Base-by-base conservation (phyloP, 35 echinoderm and acorn worm genomes). In the Lytechinus variegatus region DNA sequence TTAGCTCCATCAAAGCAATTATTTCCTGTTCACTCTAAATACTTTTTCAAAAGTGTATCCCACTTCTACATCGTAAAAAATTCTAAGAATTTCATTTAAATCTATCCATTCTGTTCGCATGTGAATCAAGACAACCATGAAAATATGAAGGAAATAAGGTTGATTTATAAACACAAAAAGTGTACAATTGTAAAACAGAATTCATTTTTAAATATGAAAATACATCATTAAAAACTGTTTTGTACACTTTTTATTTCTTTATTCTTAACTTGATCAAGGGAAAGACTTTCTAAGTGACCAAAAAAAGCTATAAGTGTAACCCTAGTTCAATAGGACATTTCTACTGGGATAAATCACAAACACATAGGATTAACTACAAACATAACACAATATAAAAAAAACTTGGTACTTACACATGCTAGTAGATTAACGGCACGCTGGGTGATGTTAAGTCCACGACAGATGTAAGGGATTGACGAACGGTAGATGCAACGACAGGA, bases 371-470 rank as follows among this genome's bases (percentile, higher is more conserved):
- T 56, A 56, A 13, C 56, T 58, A 44, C 33, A 44, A 79, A 79
- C 66, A 79, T 79, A 7, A 79, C 66, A 79, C 66, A 16, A 79
- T 24, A 79, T n/a, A 19, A 79, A 24, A 79, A 79, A 79, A 79
- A 79, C 66, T 24, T 79, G 28, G 88, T 90, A 90, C 88, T 90
- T 90, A 90, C 88, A 90, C 88, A 90, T 90, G 28, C 88, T 79
- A 79, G 66, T 79, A 79, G 66, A 16, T 19, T 19, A n/a, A 79
- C 66, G 19, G 16, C 88, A 90, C 28, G 88, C 88, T 90, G 88
- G 88, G 88, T 90, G 88, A 7, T 54, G 88, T 52, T 90, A 90
- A 24, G 88, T 90, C 88, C 88, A 90, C 88, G 88, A 90, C 88
- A 90, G 88, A 52, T 90, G 88, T 44, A 21, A 90, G 88, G 29